A percentile compares a stretch with the other conserved stretches of the same genome.
These are phyloP conservation scores for Timema podura DNA, from an alignment of 2,888 invertebrate species.

Conservation along the genomic window DNA sequence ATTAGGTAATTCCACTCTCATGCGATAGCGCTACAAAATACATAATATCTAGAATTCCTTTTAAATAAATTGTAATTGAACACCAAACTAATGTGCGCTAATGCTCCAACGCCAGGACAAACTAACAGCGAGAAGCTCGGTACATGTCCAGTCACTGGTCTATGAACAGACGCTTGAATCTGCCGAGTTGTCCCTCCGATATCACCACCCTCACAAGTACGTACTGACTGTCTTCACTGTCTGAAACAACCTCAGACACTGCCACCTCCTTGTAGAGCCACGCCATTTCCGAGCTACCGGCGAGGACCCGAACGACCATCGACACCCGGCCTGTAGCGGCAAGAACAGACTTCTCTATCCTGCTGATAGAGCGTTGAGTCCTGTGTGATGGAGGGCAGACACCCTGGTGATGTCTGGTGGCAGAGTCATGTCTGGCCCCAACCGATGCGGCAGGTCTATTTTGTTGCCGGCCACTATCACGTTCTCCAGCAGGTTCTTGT, in stretches of 20 bases:
- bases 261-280: slow-evolving; percentile 65
- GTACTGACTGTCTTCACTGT: slow-evolving; percentile 50
- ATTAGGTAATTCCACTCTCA: no score
- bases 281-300: slow-evolving; percentile 53
- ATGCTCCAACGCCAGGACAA: no score
- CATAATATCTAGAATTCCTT: no score
- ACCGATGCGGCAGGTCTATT: slow-evolving; percentile 51
- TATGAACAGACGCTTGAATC: slow-evolving; percentile 48
- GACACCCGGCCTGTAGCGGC: slow-evolving; percentile 49
- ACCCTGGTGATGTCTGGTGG: slow-evolving; percentile 38
- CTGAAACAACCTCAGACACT: slow-evolving; percentile 50
- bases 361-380: slow-evolving; percentile 47
- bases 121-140: no score
- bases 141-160: neutral
- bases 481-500: slow-evolving; percentile 46
- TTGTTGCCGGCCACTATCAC: slow-evolving; percentile 74
- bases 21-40: no score
- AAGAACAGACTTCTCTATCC: slow-evolving; percentile 51
- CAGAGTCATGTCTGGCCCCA: slow-evolving; percentile 22
- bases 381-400: slow-evolving; percentile 41
- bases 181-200: slow-evolving; percentile 51
- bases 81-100: no score
- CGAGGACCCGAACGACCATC: slow-evolving; percentile 54
- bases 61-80: no score
- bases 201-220: slow-evolving; percentile 56